phyloP scores from a whole-genome alignment of 2,113 vertebrate species.

The Zootoca vivipara region DNA sequence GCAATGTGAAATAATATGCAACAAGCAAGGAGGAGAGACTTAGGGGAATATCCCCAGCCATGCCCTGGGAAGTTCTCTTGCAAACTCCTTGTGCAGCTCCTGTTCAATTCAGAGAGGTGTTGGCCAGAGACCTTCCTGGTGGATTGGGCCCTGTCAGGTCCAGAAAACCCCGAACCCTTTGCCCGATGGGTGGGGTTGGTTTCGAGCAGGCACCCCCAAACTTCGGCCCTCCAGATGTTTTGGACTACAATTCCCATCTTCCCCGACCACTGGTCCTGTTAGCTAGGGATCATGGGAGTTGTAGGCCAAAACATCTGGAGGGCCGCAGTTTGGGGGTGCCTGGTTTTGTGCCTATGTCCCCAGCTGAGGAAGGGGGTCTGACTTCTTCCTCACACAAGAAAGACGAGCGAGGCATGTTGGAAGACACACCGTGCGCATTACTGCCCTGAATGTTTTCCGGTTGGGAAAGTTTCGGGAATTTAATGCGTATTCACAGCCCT shows the following conservation, averaged over 20 bases:
- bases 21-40: too few species aligned
- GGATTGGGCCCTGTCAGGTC: background rate
- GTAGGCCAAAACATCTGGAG: too few species aligned
- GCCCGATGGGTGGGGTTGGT: background rate
- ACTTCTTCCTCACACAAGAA: background rate
- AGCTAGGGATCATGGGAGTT: too few species aligned
- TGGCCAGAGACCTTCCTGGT: background rate
- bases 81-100: background rate
- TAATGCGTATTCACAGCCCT: background rate
- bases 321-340: too few species aligned
- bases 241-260: too few species aligned
- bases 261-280: too few species aligned
- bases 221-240: too few species aligned
- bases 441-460: too few species aligned
- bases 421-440: background rate
- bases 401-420: background rate
- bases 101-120: fast-evolving
- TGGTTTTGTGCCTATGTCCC: too few species aligned
- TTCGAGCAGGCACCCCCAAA: too few species aligned
- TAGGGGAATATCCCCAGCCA: background rate
- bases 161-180: background rate
- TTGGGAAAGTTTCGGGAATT: background rate
- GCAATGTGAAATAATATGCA: background rate
- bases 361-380: too few species aligned
- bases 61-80: background rate